Conservation (phyloP, 53 echinoderm and acorn worm species). For the Temnopleurus reevesii region DNA sequence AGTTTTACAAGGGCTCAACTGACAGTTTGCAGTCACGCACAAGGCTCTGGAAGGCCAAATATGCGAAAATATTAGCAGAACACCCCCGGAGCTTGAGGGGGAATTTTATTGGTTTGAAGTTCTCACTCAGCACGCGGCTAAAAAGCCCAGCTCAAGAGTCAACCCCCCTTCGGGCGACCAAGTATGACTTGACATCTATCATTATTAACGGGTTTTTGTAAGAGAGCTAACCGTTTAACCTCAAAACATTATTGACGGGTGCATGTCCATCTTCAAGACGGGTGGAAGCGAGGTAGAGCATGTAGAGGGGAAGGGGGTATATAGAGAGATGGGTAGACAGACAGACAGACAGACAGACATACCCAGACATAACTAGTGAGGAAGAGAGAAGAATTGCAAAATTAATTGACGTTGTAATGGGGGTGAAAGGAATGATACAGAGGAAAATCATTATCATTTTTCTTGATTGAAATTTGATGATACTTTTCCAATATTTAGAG, state of each 20-base stretch:
- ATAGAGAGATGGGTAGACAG: background rate
- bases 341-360: background rate
- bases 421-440: no score
- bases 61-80: slow-evolving; percentile 49
- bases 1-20: slow-evolving; percentile 20
- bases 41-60: slow-evolving; percentile 25
- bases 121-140: slow-evolving; percentile 44
- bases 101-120: slow-evolving; percentile 29
- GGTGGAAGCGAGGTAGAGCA: background rate
- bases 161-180: slow-evolving; percentile 35
- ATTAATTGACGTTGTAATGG: no score
- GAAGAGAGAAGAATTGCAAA: background rate
- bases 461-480: no score
- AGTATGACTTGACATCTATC: slow-evolving; percentile 53
- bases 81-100: slow-evolving; percentile 37
- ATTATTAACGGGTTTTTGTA: slow-evolving; percentile 48
- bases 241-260: slow-evolving; percentile 47
- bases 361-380: background rate
- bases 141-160: slow-evolving; percentile 16
- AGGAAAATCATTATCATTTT: no score
- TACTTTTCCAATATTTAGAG: no score
- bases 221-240: slow-evolving; percentile 57
- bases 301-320: background rate
- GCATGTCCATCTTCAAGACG: slow-evolving; percentile 30
- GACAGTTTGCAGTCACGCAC: slow-evolving; percentile 13